These are phyloP conservation scores for Musca vetustissima DNA, from an alignment of 1,140 invertebrate species.

Conservation along the genomic window DNA sequence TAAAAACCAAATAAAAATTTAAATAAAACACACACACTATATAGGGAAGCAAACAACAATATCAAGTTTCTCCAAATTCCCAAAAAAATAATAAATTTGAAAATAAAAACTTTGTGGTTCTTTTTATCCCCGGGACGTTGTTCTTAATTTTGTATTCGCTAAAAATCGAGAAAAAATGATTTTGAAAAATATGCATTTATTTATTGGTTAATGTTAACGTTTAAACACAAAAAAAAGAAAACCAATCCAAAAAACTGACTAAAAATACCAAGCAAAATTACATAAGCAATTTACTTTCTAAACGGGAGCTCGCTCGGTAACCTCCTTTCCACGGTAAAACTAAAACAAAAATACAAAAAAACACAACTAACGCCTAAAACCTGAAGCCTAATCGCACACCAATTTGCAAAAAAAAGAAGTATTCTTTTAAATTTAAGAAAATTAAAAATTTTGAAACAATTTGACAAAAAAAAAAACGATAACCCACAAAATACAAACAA, in stretches of 20 bases:
- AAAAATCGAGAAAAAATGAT: background rate
- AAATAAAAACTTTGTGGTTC: no score
- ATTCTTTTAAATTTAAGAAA: slow-evolving; percentile 1
- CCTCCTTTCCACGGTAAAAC: background rate
- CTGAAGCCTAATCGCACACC: background rate
- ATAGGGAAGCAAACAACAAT: no score
- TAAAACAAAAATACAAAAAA: background rate
- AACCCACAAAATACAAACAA: no score
- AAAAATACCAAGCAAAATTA: slow-evolving; percentile 3
- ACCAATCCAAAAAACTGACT: background rate
- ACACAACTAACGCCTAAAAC: background rate
- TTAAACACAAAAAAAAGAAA: no score
- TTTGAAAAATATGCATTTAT: slow-evolving; percentile 22
- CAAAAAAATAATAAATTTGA: no score
- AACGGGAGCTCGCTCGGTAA: no score
- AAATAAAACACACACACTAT: no score
- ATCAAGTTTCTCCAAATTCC: no score
- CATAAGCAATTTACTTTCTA: slow-evolving; percentile 16
- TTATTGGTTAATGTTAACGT: slow-evolving; percentile 4
- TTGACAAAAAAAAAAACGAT: background rate
- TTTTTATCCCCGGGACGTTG: no score
- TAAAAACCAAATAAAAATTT: no score
- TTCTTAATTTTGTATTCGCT: no score
- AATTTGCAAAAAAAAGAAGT: background rate
- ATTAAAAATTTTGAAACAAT: background rate